These are phyloP conservation scores for Macquaria australasica DNA, from an alignment of 2,113 vertebrate genomes.

Conservation along the genomic window DNA sequence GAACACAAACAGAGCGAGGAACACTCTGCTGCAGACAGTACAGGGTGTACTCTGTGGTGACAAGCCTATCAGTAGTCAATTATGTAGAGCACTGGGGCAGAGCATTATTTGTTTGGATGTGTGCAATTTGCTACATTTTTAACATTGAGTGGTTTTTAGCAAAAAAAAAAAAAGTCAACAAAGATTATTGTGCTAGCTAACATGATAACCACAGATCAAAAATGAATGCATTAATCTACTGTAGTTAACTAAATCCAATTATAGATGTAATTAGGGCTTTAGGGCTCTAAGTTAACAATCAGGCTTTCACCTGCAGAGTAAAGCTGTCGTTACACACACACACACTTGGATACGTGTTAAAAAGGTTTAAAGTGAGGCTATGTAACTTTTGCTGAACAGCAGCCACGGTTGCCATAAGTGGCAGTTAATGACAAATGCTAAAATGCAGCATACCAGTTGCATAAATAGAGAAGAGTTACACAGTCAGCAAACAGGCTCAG, in stretches of 20 bases:
- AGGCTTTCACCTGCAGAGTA: too few relatives aligned
- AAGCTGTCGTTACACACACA: too few relatives aligned
- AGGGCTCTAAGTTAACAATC: too few relatives aligned
- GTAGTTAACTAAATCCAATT: too few relatives aligned
- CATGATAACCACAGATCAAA: too few relatives aligned
- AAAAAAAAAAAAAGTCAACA: slow-evolving; percentile 5
- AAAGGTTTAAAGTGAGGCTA: too few relatives aligned
- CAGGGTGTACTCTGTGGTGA: background rate
- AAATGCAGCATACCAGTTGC: background rate
- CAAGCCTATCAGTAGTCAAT: slow-evolving; percentile 2
- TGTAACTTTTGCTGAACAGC: background rate
- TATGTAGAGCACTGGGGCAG: background rate
- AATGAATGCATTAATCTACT: too few relatives aligned
- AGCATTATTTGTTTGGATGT: background rate
- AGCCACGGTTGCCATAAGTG: background rate
- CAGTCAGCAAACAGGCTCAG: too few relatives aligned
- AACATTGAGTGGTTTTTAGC: background rate
- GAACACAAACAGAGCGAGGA: slow-evolving; percentile 14
- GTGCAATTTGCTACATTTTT: background rate
- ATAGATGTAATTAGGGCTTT: too few relatives aligned
- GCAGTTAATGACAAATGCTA: background rate
- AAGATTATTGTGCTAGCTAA: background rate
- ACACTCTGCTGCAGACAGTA: background rate
- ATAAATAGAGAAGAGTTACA: background rate
- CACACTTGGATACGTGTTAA: too few relatives aligned